Evolutionary conservation across 2,113 vertebrate genomes (phyloP), one percentile per base, ranked within the genome.

Genomic region (Oryzias melastigma): DNA sequence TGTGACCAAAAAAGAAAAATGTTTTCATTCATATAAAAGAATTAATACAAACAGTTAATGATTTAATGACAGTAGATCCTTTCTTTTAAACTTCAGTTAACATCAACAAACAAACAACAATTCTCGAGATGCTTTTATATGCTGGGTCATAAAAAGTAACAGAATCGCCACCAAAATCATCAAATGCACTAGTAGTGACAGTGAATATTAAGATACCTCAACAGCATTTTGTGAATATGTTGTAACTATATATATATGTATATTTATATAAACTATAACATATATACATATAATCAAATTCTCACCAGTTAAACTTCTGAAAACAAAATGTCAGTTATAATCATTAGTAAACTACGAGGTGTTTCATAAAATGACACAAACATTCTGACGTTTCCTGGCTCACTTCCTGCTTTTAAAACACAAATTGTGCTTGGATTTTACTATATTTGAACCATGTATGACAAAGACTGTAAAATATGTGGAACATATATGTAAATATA

Each of bases 141-240:
- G 48, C 44, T 79, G 3, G 53, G 58, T 46, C 1, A 57, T 49
- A 18, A 52, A 73, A 67, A 58, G 65, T 14, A 35, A 66, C 46
- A 41, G 10, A 50, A 71, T 62, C 80, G 80, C 58, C 62, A 71
- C 66, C 73, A 62, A 76, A 78, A 78, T 75, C 65, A 84, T 66
- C 40, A 57, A 71, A 58, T 55, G 25, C 46, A 53, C 35, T 49
- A 63, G 15, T 47, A n/a, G 19, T 20, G 35, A 51, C 29, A 52
- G 14, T 62, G 18, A 62, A 5, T 14, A 63, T 40, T 47, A 16
- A 58, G 52, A 51, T 49, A 73, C 16, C 18, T 15, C 7, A n/a
- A 51, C 18, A 62, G 27, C 42, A 62, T 62, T 65, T n/a, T 53
- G 43, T 52, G 27, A 48, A 48, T 53, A 27, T 59, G 19, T 35